Percentiles rank a stretch among this genome's conserved stretches.
Conservation (phyloP, 2,888 invertebrate genomes). For the Amblyteles armatorius region DNA sequence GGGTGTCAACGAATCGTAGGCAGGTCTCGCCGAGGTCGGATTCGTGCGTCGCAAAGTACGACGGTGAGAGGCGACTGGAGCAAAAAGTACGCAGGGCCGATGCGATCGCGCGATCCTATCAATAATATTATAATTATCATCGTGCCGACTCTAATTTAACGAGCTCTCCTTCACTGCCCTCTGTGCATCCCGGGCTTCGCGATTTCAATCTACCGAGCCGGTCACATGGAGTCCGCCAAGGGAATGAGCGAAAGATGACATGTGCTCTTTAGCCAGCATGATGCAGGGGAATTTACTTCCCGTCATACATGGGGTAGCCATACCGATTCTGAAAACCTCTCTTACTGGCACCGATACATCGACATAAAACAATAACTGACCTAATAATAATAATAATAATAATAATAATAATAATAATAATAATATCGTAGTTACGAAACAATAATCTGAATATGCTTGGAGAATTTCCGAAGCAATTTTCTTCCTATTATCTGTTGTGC, state of each 20-base stretch:
- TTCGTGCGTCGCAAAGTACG: background rate
- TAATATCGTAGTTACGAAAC: background rate
- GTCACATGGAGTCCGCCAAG: background rate
- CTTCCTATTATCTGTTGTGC: background rate
- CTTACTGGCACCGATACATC: background rate
- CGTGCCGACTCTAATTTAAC: constrained; percentile 69
- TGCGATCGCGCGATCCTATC: constrained; percentile 70
- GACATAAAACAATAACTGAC: background rate
- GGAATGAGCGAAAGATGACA: constrained; percentile 6
- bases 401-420: background rate
- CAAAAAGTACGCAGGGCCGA: background rate
- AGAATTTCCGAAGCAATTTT: background rate
- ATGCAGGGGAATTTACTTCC: background rate
- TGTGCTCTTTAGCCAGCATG: constrained; percentile 2
- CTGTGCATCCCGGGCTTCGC: background rate
- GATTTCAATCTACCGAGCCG: constrained; percentile 6
- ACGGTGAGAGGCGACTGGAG: background rate
- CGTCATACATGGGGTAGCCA: background rate
- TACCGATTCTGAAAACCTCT: background rate
- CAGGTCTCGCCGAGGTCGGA: constrained; percentile 28
- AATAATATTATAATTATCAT: constrained; percentile 74
- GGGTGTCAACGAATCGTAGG: constrained; percentile 72
- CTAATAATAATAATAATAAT: no score
- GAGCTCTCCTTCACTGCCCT: constrained; percentile 49
- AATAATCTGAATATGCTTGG: background rate